phyloP scores from a whole-genome alignment of 2,113 vertebrate species.

The Papio anubis region DNA sequence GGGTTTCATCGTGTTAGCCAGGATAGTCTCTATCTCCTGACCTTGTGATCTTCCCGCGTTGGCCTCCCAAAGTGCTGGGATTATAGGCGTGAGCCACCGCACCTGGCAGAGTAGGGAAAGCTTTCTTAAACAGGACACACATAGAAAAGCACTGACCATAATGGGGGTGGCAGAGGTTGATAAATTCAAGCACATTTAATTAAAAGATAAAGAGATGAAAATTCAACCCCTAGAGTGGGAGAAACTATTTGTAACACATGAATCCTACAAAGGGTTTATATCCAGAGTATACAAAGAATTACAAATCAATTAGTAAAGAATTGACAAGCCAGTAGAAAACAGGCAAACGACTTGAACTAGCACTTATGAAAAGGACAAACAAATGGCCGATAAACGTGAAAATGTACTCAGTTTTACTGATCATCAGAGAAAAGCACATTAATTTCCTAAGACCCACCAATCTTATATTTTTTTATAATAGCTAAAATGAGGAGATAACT shows the following conservation, averaged over 20 bases:
- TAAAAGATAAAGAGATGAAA: conserved; percentile 7
- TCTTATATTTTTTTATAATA: not conserved
- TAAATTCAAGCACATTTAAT: not conserved
- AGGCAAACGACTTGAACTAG: not conserved
- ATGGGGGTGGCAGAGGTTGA: not conserved
- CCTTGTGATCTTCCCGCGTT: too few relatives aligned
- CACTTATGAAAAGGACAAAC: not conserved
- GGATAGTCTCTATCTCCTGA: too few relatives aligned
- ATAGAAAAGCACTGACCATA: not conserved
- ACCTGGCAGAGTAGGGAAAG: not conserved
- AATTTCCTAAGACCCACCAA: not conserved
- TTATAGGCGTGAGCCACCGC: too few relatives aligned
- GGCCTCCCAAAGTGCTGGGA: too few relatives aligned
- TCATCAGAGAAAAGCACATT: not conserved
- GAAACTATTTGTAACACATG: not conserved
- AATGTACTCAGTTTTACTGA: not conserved
- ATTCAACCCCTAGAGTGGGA: not conserved
- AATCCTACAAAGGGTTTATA: not conserved
- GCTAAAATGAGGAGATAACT: not conserved
- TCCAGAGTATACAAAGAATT: not conserved
- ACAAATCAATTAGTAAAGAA: not conserved
- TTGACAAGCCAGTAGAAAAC: not conserved
- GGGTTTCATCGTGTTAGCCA: too few relatives aligned
- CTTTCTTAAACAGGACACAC: not conserved
- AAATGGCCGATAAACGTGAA: not conserved